Evolutionary conservation across 2,888 invertebrate genomes (phyloP).

Genomic region (Philaethria dido): DNA sequence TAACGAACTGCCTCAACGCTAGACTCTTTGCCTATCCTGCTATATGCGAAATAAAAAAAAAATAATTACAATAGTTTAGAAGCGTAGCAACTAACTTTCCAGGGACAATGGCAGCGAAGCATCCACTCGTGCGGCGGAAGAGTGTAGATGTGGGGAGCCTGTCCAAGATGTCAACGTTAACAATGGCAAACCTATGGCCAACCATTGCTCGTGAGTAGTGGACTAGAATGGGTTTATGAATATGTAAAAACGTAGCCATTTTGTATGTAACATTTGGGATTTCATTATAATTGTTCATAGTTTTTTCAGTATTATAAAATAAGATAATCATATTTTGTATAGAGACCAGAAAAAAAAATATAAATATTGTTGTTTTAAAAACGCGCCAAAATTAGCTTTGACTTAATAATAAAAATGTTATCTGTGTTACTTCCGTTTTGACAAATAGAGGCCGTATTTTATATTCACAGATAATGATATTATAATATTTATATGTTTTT

Average conservation of each 20-base stretch:
- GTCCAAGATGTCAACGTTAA: conserved; percentile 51
- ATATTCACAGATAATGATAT: background rate
- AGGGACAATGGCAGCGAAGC: conserved; percentile 82
- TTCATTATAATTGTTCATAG: background rate
- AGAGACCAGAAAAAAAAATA: too few species aligned
- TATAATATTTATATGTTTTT: background rate
- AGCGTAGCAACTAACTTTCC: conserved; percentile 52
- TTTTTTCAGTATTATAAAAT: too few species aligned
- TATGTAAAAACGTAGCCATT: conserved; percentile 9
- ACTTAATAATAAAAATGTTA: background rate
- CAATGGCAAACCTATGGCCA: conserved; percentile 69
- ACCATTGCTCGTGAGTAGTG: conserved; percentile 80
- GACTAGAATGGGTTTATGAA: conserved; percentile 14
- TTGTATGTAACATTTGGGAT: background rate
- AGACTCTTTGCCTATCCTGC: too few species aligned
- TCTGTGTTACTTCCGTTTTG: background rate
- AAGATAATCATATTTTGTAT: too few species aligned
- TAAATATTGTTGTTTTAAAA: background rate
- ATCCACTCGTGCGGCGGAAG: conserved; percentile 76
- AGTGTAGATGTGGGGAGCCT: conserved; percentile 64
- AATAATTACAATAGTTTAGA: conserved; percentile 14
- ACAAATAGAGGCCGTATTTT: background rate
- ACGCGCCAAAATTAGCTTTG: background rate
- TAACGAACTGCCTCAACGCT: too few species aligned
- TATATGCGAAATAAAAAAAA: too few species aligned